phyloP scores from a whole-genome alignment of 2,113 vertebrate genomes.

The Phoxinus phoxinus region DNA sequence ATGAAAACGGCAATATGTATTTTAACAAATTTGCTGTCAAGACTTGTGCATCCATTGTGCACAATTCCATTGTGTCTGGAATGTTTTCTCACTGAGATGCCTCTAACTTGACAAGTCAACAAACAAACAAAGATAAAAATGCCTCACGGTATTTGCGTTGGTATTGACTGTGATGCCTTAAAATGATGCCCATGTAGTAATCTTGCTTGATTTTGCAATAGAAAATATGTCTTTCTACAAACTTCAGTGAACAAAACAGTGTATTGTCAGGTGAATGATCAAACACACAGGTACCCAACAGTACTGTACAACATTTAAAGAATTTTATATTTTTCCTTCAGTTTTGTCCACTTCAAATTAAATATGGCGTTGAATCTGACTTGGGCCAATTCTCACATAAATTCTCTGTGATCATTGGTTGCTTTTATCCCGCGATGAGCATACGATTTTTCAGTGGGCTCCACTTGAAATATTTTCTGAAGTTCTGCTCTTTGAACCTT shows the following conservation, averaged over 20 bases:
- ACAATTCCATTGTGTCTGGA: background rate
- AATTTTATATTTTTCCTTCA: background rate
- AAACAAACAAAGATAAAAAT: background rate
- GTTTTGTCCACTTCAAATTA: background rate
- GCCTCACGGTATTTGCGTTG: background rate
- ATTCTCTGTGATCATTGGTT: slow-evolving; percentile 2
- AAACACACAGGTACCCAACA: background rate
- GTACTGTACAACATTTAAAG: background rate
- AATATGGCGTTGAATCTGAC: background rate
- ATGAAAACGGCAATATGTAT: background rate
- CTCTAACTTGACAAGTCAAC: background rate
- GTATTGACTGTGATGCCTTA: background rate
- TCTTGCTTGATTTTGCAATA: background rate
- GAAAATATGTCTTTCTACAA: background rate
- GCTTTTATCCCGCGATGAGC: slow-evolving; percentile 1
- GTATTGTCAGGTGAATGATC: background rate
- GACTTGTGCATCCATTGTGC: background rate
- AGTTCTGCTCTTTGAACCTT: slow-evolving; percentile 41
- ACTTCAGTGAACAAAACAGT: slow-evolving; percentile 1
- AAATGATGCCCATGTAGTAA: background rate
- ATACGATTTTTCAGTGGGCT: slow-evolving; percentile 2
- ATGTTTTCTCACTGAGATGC: background rate
- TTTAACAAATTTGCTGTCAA: background rate
- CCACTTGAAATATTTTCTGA: background rate
- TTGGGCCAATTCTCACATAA: background rate